Conservation (phyloP, 2,888 invertebrate genomes). For the Heteromurus nitidus region DNA sequence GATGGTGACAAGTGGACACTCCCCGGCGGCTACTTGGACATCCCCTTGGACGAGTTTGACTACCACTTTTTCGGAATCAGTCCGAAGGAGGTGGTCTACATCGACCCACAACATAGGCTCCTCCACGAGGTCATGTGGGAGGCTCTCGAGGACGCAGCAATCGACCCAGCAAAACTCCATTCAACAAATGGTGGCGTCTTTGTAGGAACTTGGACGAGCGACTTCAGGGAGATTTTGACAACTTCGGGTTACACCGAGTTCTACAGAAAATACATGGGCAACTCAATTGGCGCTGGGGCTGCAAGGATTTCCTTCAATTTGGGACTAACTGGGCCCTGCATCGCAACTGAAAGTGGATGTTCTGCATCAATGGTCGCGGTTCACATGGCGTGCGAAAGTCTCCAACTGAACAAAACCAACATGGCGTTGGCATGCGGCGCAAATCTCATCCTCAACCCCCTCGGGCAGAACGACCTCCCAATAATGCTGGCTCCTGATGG, state of each 20-base stretch:
- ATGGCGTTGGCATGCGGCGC: conserved; percentile 62
- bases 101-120: conserved; percentile 20
- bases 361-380: conserved; percentile 48
- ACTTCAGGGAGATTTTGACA: background rate
- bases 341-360: conserved; percentile 50
- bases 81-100: background rate
- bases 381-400: conserved; percentile 40
- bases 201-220: conserved; percentile 30
- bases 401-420: conserved; percentile 17
- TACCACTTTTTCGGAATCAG: conserved; percentile 6
- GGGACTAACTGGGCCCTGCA: conserved; percentile 45
- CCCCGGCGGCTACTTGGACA: background rate
- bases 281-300: conserved; percentile 27
- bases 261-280: conserved; percentile 51
- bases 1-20: background rate
- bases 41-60: conserved; percentile 20
- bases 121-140: conserved; percentile 26
- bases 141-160: conserved; percentile 10
- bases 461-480: conserved; percentile 3
- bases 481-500: conserved; percentile 68
- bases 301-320: conserved; percentile 44
- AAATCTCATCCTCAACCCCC: conserved; percentile 53
- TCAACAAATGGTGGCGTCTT: conserved; percentile 4
- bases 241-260: background rate
- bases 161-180: background rate